Conservation (phyloP, 2,113 vertebrate species). For the Anser brachyrhynchus region DNA sequence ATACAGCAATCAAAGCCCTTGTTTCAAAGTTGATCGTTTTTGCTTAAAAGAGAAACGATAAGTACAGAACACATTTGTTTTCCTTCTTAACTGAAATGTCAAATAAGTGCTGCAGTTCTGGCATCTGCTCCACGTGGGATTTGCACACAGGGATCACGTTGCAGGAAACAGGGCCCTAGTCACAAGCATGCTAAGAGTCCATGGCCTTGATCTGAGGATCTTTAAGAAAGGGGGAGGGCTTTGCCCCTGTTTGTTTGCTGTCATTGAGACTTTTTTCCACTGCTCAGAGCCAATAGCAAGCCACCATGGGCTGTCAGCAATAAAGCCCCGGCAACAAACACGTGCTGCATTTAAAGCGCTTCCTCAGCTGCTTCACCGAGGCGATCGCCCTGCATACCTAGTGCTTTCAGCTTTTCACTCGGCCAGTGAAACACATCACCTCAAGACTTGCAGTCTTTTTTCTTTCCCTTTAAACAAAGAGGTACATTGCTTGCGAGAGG, state of each 20-base stretch:
- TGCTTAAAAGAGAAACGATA: background rate
- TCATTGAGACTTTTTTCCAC: background rate
- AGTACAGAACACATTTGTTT: slow-evolving; percentile 16
- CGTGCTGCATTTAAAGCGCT: accelerated
- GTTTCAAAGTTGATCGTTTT: slow-evolving; percentile 17
- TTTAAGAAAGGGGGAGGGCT: background rate
- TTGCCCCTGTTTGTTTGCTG: background rate
- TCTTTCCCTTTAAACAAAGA: accelerated
- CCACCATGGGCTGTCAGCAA: background rate
- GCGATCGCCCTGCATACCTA: background rate
- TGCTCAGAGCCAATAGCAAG: background rate
- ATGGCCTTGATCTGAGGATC: background rate
- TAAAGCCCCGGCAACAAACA: background rate
- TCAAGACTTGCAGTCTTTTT: background rate
- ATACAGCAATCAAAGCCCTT: background rate
- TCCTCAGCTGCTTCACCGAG: background rate
- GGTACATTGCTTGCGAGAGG: background rate
- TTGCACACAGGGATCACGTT: background rate
- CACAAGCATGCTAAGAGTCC: background rate
- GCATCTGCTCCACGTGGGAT: background rate
- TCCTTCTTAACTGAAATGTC: slow-evolving; percentile 14
- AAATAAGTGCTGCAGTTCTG: background rate
- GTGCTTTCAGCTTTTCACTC: background rate
- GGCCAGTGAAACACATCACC: background rate
- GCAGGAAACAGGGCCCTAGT: background rate